These are phyloP conservation scores for Caiman crocodilus DNA, from an alignment of 2,797 vertebrate genomes.

Conservation along the genomic window DNA sequence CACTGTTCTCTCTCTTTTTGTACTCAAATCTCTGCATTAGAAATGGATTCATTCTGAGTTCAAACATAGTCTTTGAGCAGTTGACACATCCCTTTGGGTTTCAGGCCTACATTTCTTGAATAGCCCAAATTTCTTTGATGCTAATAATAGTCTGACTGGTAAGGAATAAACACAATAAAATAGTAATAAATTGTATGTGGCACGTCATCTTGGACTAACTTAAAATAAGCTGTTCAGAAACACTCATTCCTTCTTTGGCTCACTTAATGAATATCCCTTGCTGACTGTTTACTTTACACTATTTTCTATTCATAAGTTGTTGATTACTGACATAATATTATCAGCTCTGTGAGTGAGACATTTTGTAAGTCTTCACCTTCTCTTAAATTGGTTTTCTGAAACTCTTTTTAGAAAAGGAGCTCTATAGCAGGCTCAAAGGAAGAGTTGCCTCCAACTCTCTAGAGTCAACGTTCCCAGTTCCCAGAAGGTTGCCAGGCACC, in stretches of 20 bases:
- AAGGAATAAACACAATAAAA: background rate
- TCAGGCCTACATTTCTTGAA: background rate
- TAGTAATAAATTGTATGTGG: constrained; percentile 16
- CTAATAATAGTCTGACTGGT: background rate
- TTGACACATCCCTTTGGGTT: background rate
- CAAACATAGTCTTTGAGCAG: background rate
- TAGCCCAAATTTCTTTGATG: background rate
- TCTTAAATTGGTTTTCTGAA: background rate
- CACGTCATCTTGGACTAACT: constrained; percentile 11
- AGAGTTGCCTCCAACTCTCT: background rate
- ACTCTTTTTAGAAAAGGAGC: background rate
- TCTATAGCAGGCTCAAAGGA: background rate
- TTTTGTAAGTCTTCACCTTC: background rate
- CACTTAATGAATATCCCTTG: constrained; percentile 11
- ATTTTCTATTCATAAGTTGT: constrained; percentile 1
- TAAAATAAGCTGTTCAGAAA: background rate
- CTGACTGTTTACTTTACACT: background rate
- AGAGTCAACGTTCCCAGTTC: too few species aligned
- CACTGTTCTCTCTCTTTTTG: too few species aligned
- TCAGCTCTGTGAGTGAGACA: background rate
- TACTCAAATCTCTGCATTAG: background rate
- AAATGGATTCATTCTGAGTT: background rate
- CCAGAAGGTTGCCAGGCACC: too few species aligned
- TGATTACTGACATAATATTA: constrained; percentile 12
- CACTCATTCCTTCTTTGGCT: background rate